Conservation (phyloP, 1,140 invertebrate genomes). For the Tetragonula clypearis region DNA sequence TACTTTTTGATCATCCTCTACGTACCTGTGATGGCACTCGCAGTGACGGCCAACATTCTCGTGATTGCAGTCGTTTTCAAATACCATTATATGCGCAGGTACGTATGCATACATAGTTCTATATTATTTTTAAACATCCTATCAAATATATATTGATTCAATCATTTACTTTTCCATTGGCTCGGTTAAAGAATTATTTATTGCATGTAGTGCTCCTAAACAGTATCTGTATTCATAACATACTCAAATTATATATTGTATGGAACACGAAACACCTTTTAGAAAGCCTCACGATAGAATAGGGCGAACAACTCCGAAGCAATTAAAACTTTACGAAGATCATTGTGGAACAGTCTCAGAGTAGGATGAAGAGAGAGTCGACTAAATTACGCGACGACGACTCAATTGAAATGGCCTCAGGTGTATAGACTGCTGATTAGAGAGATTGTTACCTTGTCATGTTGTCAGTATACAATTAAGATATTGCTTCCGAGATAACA, state of each 20-base stretch:
- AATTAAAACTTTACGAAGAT: conserved; percentile 14
- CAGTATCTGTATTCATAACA: neutral
- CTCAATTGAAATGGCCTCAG: conserved; percentile 13
- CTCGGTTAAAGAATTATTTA: neutral
- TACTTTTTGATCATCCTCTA: conserved; percentile 84
- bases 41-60: conserved; percentile 84
- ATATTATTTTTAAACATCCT: too few relatives aligned
- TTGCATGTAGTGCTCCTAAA: neutral
- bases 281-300: neutral
- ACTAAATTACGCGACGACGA: conserved; percentile 22
- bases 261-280: neutral
- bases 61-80: conserved; percentile 86
- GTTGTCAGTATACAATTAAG: conserved; percentile 1
- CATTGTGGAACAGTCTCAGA: neutral
- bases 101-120: conserved; percentile 65
- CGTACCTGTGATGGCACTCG: conserved; percentile 83
- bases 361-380: conserved; percentile 8
- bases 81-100: conserved; percentile 87
- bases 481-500: conserved; percentile 18
- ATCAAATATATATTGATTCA: neutral
- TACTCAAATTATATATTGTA: neutral
- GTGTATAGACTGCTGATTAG: conserved; percentile 27
- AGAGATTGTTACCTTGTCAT: neutral
- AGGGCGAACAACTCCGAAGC: neutral
- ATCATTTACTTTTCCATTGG: neutral